phyloP scores from a whole-genome alignment of 1,140 invertebrate species.

The Drosophila tani region DNA sequence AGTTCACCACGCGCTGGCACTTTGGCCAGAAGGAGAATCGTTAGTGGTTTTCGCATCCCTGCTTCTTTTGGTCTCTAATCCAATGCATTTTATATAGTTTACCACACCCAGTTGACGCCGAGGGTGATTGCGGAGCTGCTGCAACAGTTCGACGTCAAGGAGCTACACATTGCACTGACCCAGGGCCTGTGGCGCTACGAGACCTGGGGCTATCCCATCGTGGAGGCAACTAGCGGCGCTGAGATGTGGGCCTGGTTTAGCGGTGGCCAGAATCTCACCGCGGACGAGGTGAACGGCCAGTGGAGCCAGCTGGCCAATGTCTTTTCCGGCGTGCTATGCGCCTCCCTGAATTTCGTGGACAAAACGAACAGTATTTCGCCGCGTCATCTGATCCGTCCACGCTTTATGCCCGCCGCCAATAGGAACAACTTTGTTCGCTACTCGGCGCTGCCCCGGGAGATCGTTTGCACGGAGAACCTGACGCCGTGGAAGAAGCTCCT shows the following conservation, averaged over 20 bases:
- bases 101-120: constrained; percentile 95
- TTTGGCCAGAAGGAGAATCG: constrained; percentile 86
- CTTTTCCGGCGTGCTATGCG: constrained; percentile 97
- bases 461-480: constrained; percentile 99
- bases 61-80: neutral
- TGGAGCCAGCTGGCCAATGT: constrained; percentile 96
- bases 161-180: constrained; percentile 96
- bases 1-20: constrained; percentile 93
- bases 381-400: constrained; percentile 92
- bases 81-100: constrained; percentile 85
- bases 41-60: constrained; percentile 83
- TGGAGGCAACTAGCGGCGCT: constrained; percentile 95
- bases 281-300: constrained; percentile 89
- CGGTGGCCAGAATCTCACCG: constrained; percentile 72
- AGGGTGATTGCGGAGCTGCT: constrained; percentile 96
- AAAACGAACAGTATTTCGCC: constrained; percentile 94
- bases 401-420: constrained; percentile 85
- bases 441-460: constrained; percentile 95
- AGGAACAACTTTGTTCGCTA: constrained; percentile 87
- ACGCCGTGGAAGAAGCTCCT: constrained; percentile 99
- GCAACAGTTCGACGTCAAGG: constrained; percentile 92
- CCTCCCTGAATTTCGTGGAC: constrained; percentile 98
- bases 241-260: constrained; percentile 97
- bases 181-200: constrained; percentile 97
- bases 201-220: constrained; percentile 96